These are phyloP conservation scores for Camarhynchus parvulus DNA, from an alignment of 2,113 vertebrate genomes.

Conservation along the genomic window DNA sequence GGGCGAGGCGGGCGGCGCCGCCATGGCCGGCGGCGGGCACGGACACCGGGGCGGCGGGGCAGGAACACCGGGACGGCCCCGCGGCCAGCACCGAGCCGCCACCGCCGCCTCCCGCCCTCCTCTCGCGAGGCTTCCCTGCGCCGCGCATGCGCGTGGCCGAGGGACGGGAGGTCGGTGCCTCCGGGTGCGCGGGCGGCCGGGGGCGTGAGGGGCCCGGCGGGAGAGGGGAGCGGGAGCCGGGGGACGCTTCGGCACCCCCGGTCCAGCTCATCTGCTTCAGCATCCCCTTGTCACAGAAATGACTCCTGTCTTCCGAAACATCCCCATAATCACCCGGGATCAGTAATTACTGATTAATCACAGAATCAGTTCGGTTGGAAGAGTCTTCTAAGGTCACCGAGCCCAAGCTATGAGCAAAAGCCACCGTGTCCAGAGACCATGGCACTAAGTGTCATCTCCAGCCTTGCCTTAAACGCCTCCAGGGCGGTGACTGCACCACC, in stretches of 20 bases:
- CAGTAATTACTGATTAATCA: not conserved
- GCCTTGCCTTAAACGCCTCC: not conserved
- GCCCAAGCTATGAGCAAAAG: too few relatives aligned
- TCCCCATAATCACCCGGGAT: accelerated
- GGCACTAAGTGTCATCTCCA: too few relatives aligned
- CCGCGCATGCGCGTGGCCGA: not conserved
- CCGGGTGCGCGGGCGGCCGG: accelerated
- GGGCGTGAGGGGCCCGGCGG: accelerated
- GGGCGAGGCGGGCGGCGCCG: not conserved
- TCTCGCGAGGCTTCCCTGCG: not conserved
- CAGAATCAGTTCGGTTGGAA: not conserved
- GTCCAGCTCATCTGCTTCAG: accelerated
- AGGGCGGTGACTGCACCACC: not conserved
- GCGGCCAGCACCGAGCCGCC: too few relatives aligned
- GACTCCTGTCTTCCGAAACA: too few relatives aligned
- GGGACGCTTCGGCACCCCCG: accelerated
- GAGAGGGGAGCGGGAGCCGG: accelerated
- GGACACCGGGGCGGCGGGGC: too few relatives aligned
- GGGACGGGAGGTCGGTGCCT: accelerated
- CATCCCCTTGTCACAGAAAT: accelerated
- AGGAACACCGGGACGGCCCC: accelerated
- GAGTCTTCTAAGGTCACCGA: not conserved
- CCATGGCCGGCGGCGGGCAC: not conserved
- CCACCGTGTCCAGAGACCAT: accelerated
- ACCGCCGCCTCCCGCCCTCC: not conserved